Evolutionary conservation across 2,113 vertebrate genomes (phyloP).

Genomic region (Micromys minutus): DNA sequence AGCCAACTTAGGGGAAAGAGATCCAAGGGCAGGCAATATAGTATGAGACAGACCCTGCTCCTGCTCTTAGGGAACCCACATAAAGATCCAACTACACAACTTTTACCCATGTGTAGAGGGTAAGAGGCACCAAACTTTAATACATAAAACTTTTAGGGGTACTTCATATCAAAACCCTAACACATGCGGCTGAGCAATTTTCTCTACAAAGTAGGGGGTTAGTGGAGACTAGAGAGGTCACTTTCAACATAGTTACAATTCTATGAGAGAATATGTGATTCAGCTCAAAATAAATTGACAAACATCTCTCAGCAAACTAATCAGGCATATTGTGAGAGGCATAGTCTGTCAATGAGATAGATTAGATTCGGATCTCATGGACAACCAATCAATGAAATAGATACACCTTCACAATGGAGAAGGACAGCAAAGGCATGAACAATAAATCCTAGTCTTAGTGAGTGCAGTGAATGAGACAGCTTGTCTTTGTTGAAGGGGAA

Average conservation of each 20-base stretch:
- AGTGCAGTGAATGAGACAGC: slow-evolving; percentile 36
- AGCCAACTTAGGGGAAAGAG: too few species aligned
- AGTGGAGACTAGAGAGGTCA: slow-evolving; percentile 43
- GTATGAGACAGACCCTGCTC: too few species aligned
- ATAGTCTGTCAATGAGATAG: slow-evolving; percentile 92
- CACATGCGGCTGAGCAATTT: neutral
- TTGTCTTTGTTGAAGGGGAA: slow-evolving; percentile 50
- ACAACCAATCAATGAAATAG: slow-evolving; percentile 92
- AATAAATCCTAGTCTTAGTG: slow-evolving; percentile 90
- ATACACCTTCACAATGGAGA: slow-evolving; percentile 94
- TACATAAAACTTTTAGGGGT: too few species aligned
- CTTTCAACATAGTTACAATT: slow-evolving; percentile 55
- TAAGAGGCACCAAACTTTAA: neutral
- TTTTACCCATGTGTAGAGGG: too few species aligned
- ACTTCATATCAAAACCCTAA: neutral
- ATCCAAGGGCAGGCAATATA: too few species aligned
- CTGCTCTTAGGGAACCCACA: too few species aligned
- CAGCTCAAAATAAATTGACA: slow-evolving; percentile 66
- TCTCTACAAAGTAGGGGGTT: neutral
- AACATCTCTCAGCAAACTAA: slow-evolving; percentile 56
- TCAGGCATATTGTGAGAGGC: slow-evolving; percentile 57
- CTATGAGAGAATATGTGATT: slow-evolving; percentile 35
- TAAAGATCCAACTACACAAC: too few species aligned
- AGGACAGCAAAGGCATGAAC: slow-evolving; percentile 90
- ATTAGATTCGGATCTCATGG: slow-evolving; percentile 94